These are phyloP conservation scores for Alouatta palliata DNA, from an alignment of 2,113 vertebrate species.

Conservation along the genomic window DNA sequence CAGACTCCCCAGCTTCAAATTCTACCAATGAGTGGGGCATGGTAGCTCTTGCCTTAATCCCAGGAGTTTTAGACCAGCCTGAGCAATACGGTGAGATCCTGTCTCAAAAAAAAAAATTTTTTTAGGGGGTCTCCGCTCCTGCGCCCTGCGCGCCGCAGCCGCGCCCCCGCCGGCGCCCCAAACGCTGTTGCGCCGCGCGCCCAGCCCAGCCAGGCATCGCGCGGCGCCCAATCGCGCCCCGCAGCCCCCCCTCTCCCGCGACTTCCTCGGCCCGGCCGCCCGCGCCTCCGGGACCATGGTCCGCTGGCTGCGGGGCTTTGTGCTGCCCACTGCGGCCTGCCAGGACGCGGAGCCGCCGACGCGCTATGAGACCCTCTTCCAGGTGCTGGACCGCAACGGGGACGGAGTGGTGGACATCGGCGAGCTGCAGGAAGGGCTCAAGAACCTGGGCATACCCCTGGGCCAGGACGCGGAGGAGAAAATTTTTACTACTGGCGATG, in stretches of 20 bases:
- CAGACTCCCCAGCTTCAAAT: too few species aligned
- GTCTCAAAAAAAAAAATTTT: too few species aligned
- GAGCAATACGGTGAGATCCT: too few species aligned
- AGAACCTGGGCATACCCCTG: slow-evolving; percentile 85
- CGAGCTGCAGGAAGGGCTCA: slow-evolving; percentile 90
- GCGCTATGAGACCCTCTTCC: slow-evolving; percentile 88
- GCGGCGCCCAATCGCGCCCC: fast-evolving
- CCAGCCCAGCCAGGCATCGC: background rate
- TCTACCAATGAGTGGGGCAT: too few species aligned
- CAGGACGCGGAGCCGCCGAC: slow-evolving; percentile 79
- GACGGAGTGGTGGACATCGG: slow-evolving; percentile 92
- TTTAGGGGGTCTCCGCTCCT: background rate
- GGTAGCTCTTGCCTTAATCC: too few species aligned
- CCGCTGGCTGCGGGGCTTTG: slow-evolving; percentile 73
- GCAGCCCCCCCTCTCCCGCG: fast-evolving
- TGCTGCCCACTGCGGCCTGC: slow-evolving; percentile 84
- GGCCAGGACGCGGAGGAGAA: slow-evolving; percentile 88
- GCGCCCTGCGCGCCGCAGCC: background rate
- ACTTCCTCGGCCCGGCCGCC: background rate
- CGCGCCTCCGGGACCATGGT: slow-evolving; percentile 42
- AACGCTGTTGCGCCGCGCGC: background rate
- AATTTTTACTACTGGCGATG: too few species aligned
- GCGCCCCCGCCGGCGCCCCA: background rate
- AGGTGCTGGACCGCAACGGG: slow-evolving; percentile 88
- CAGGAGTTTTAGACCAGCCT: too few species aligned